Base-by-base conservation (phyloP, 1,140 invertebrate species). In the Linepithema humile region DNA sequence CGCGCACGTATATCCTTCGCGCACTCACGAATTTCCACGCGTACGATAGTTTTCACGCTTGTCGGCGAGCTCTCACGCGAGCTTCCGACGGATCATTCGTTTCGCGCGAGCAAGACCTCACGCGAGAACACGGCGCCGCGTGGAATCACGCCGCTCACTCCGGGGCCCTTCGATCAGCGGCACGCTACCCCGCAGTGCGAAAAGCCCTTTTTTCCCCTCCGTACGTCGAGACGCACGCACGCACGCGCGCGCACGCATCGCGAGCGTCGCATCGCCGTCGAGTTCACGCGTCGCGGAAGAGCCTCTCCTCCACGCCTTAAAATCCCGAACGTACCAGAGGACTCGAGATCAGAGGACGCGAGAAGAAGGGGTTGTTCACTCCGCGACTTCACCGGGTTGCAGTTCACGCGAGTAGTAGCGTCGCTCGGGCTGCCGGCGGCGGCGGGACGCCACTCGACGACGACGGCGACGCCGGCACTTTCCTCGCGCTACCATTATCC, bases 391-490 rank as follows among this genome's bases (percentile, higher is more conserved):
- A 67, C 57, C 85, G 86, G 73, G 38, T 23, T 57, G 75, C 35
- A 72, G 85, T 80, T 69, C 45, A 55, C 57, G 86, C 78, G 80
- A 84, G 45, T 74, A 75, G 48, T 40, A 69, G 65, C 73, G 80
- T 78, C 85, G 84, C 72, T 64, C 85, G 62, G 74, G 43, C 74
- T 59, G 73, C 80, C 86, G 86, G 85, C 85, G 82, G 67, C 69
- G 78, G 55, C 65, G 55, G 69, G 85, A 84, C 86, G 86, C 65
- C 85, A 75, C 86, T 84, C 86, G 85, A 84, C 86, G 85, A 29
- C 45, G 72, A 26, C 73, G 73, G 6, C 80, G 80, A 83, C 72
- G 84, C 87, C 87, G 83, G 86, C 83, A 88, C 86, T 88, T 88
- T 38, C 83, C 85, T n/a, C n/a, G n/a, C 83, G 83, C 74, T 84